phyloP scores from a whole-genome alignment of 2,113 vertebrate species.

The Garra rufa region DNA sequence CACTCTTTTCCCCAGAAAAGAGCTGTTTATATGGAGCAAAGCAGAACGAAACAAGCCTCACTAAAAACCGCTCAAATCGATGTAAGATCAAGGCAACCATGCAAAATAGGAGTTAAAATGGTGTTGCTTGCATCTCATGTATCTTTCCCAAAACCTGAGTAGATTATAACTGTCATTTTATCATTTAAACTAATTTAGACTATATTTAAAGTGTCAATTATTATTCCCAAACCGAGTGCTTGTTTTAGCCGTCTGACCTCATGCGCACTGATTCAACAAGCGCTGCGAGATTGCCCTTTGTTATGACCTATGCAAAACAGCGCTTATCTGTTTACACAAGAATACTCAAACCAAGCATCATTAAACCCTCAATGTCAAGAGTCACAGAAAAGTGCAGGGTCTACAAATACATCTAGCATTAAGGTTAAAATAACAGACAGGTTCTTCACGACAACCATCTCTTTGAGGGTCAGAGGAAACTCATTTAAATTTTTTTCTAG shows the following conservation, averaged over 20 bases:
- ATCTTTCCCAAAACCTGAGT: not conserved
- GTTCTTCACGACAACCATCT: not conserved
- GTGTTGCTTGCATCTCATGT: not conserved
- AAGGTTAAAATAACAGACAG: not conserved
- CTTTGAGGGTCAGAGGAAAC: not conserved
- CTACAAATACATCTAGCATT: not conserved
- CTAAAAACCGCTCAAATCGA: not conserved
- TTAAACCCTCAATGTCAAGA: not conserved
- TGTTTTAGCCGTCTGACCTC: not conserved
- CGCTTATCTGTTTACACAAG: not conserved
- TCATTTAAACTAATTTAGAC: not conserved
- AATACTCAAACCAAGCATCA: not conserved
- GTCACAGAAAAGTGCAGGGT: not conserved
- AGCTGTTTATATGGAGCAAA: not conserved
- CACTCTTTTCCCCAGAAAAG: not conserved
- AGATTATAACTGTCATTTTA: not conserved
- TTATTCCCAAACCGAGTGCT: not conserved
- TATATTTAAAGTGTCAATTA: not conserved
- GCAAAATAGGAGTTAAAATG: not conserved
- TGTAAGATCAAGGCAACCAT: not conserved
- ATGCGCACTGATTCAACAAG: not conserved
- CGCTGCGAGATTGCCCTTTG: not conserved
- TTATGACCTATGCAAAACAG: not conserved
- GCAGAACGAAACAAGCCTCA: not conserved
- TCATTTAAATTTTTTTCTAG: not conserved